phyloP scores from a whole-genome alignment of 1,140 invertebrate genomes.

The Musca vetustissima region DNA sequence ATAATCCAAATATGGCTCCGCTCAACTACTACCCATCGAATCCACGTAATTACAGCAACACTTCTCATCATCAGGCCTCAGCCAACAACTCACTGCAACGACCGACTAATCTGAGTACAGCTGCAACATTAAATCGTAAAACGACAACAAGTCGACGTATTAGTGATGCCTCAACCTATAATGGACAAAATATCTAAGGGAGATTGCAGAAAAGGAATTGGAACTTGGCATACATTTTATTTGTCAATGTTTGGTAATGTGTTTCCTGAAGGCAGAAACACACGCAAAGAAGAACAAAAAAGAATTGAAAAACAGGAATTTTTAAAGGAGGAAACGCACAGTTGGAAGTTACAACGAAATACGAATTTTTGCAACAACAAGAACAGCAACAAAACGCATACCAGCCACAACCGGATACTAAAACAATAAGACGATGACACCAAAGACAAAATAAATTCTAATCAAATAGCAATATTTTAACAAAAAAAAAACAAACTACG shows the following conservation, averaged over 20 bases:
- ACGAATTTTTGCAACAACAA: not conserved
- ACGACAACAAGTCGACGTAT: conserved; percentile 63
- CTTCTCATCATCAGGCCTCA: conserved; percentile 48
- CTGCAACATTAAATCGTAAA: conserved; percentile 58
- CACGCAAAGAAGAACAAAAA: not conserved
- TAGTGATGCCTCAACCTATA: conserved; percentile 63
- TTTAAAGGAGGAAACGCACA: conserved; percentile 22
- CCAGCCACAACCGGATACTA: not conserved
- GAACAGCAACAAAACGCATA: not conserved
- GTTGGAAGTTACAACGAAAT: conserved; percentile 24
- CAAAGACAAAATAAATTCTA: conserved; percentile 1
- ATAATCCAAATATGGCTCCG: conserved; percentile 76
- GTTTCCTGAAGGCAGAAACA: not conserved
- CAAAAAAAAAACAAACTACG: no score
- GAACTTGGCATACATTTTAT: not conserved
- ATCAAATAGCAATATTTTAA: conserved; percentile 17
- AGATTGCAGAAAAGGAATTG: not conserved
- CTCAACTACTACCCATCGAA: conserved; percentile 67
- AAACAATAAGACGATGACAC: conserved; percentile 9
- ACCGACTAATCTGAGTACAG: conserved; percentile 33
- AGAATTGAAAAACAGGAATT: not conserved
- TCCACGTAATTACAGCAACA: conserved; percentile 6
- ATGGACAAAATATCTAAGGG: conserved; percentile 47
- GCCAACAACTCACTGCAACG: conserved; percentile 33
- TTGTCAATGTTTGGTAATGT: not conserved